Evolutionary conservation across 2,113 vertebrate genomes (phyloP).

Genomic region (Hypocryptadius cinnamomeus): DNA sequence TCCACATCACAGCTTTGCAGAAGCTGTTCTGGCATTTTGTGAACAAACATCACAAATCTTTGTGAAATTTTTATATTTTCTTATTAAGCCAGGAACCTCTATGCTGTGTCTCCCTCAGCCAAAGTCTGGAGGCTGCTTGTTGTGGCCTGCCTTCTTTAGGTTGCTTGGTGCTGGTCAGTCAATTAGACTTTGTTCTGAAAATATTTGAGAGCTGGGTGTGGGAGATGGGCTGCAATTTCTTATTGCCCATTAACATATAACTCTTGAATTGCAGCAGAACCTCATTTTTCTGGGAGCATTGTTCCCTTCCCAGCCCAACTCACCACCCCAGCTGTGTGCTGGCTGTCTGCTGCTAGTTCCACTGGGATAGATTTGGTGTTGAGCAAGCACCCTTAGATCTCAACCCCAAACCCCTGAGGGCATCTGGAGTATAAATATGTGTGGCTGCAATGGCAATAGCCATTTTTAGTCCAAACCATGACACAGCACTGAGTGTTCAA

Average conservation of each 20-base stretch:
- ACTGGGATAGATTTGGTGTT: background rate
- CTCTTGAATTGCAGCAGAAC: background rate
- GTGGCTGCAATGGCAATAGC: background rate
- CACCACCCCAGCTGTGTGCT: background rate
- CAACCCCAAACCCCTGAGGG: background rate
- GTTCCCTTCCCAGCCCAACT: fast-evolving
- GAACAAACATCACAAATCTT: background rate
- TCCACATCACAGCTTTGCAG: background rate
- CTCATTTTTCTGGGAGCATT: background rate
- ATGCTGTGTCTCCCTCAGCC: background rate
- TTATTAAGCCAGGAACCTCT: background rate
- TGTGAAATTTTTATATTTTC: background rate
- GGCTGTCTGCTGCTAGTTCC: background rate
- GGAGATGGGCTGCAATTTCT: background rate
- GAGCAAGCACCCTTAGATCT: background rate
- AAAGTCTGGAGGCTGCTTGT: background rate
- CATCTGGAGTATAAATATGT: background rate
- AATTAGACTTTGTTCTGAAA: background rate
- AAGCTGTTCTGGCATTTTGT: background rate
- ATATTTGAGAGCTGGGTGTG: background rate
- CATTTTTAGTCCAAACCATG: background rate
- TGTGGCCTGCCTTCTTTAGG: background rate
- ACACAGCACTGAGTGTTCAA: background rate
- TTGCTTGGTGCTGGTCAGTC: background rate
- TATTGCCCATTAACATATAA: background rate